Percentiles rank a stretch among this genome's conserved stretches.
These are phyloP conservation scores for Eurypyga helias DNA, from an alignment of 2,113 vertebrate species.

Conservation along the genomic window DNA sequence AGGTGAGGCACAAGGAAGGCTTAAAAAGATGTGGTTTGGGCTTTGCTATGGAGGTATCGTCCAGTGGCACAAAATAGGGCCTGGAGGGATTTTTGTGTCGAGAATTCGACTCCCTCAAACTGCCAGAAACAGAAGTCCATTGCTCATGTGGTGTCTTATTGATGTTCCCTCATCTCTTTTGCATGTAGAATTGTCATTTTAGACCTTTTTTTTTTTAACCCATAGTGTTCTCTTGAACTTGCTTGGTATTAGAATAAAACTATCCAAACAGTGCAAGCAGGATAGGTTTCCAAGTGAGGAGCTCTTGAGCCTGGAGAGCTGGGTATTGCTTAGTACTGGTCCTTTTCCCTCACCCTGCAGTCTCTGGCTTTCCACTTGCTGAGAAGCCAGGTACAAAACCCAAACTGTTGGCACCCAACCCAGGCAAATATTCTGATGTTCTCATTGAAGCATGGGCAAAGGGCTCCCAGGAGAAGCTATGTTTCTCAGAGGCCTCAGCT, in stretches of 20 bases:
- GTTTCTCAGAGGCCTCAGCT: conserved; percentile 21
- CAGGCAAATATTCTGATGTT: neutral
- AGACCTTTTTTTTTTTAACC: neutral
- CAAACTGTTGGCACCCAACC: neutral
- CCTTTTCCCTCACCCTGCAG: neutral
- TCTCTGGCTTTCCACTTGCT: neutral
- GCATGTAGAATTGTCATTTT: neutral
- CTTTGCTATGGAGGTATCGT: neutral
- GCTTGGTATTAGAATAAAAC: neutral
- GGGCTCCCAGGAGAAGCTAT: neutral
- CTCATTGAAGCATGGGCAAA: conserved; percentile 16
- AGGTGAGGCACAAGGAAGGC: neutral
- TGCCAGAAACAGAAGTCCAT: neutral
- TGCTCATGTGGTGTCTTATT: fast-evolving
- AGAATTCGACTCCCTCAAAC: neutral
- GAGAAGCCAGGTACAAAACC: neutral
- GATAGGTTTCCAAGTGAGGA: neutral
- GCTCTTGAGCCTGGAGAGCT: neutral
- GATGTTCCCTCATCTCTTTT: fast-evolving
- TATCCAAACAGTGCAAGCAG: neutral
- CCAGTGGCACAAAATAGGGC: neutral
- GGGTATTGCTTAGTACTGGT: neutral
- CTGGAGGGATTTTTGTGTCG: neutral
- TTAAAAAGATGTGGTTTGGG: neutral
- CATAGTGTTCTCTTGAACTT: neutral